These are phyloP conservation scores for Poeciliopsis occidentalis DNA, from an alignment of 2,113 vertebrate species.

Conservation along the genomic window DNA sequence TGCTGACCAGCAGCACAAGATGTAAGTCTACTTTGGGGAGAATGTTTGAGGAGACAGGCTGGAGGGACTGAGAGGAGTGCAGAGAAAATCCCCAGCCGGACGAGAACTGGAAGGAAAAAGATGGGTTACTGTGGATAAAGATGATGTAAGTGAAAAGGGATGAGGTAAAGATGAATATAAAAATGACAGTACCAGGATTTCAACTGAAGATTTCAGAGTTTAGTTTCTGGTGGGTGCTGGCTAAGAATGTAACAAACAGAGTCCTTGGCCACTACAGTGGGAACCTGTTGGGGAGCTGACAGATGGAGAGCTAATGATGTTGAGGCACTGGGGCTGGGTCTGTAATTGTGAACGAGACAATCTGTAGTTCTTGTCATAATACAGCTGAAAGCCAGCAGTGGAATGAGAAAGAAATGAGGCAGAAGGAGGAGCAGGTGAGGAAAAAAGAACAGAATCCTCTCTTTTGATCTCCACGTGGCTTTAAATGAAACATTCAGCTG, in stretches of 20 bases:
- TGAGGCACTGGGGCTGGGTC: slow-evolving; percentile 65
- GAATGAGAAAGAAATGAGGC: slow-evolving; percentile 36
- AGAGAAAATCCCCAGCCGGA: slow-evolving; percentile 37
- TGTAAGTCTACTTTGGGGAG: slow-evolving; percentile 46
- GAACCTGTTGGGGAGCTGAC: slow-evolving; percentile 77
- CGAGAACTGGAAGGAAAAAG: not conserved
- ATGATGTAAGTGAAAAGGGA: slow-evolving; percentile 5
- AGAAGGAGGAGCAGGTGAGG: slow-evolving; percentile 33
- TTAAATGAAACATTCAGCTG: slow-evolving; percentile 72
- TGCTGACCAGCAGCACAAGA: slow-evolving; percentile 54
- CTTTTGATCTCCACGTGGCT: slow-evolving; percentile 58
- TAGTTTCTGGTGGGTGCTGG: slow-evolving; percentile 28
- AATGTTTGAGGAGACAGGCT: slow-evolving; percentile 17
- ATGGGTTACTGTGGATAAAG: not conserved
- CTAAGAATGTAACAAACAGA: slow-evolving; percentile 61
- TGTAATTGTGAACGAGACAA: slow-evolving; percentile 69
- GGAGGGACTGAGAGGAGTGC: slow-evolving; percentile 18
- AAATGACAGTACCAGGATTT: not conserved
- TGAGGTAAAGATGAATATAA: not conserved
- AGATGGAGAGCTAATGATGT: slow-evolving; percentile 77
- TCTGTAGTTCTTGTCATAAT: slow-evolving; percentile 75
- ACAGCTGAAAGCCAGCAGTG: slow-evolving; percentile 71
- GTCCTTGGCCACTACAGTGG: slow-evolving; percentile 65
- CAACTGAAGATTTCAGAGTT: not conserved
- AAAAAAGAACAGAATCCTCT: slow-evolving; percentile 43